Percentiles rank a stretch among this genome's conserved stretches.
phyloP scores from a whole-genome alignment of 2,113 vertebrate genomes.

The Steatornis caripensis region DNA sequence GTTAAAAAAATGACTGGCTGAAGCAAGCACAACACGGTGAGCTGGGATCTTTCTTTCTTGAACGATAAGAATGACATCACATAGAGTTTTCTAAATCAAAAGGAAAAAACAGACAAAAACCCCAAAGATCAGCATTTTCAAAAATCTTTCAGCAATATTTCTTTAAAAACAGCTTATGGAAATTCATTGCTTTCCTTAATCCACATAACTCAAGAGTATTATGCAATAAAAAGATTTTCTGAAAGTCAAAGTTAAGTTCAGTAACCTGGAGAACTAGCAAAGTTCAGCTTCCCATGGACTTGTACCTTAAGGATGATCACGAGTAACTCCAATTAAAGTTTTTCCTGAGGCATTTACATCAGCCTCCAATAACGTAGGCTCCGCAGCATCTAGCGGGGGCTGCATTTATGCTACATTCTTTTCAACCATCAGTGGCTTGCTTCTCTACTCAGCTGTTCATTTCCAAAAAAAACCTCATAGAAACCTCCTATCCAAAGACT shows the following conservation, averaged over 20 bases:
- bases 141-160: not conserved
- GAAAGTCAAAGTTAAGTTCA: not conserved
- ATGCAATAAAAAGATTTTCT: not conserved
- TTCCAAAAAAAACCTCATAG: not conserved
- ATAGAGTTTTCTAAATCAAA: slow-evolving; percentile 85
- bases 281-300: not conserved
- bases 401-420: not conserved
- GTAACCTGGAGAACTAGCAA: not conserved
- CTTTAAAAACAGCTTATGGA: not conserved
- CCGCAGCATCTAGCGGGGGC: not conserved
- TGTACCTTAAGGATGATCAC: not conserved
- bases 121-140: not conserved
- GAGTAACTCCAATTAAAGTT: not conserved
- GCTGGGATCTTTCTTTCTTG: slow-evolving; percentile 92
- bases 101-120: not conserved
- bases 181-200: not conserved
- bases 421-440: not conserved
- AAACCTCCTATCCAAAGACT: not conserved
- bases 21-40: slow-evolving; percentile 92
- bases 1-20: slow-evolving; percentile 96
- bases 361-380: not conserved
- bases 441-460: not conserved
- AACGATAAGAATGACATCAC: slow-evolving; percentile 93
- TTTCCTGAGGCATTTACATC: not conserved
- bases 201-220: not conserved